Evolutionary conservation across 2,113 vertebrate species (phyloP), one percentile per base, ranked within the genome.

Genomic region (Lepus europaeus): DNA sequence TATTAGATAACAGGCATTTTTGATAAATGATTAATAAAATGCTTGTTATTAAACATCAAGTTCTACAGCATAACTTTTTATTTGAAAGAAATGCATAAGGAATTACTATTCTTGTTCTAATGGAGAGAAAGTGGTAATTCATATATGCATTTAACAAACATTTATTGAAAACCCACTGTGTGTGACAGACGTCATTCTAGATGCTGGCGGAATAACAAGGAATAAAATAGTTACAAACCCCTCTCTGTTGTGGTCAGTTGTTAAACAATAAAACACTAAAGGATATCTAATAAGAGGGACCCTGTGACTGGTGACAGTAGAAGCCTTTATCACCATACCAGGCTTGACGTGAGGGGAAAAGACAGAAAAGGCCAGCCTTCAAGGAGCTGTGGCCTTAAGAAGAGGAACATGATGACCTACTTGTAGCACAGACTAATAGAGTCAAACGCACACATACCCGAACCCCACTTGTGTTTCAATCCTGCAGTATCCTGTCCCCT

Each of bases 241-340:
- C n/a, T 10, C 10, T 56, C 31, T 88, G 33, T 23, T n/a, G 56
- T 73, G 33, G 61, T 85, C 63, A 73, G 3, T 77, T 89, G 68
- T 77, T 81, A 81, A 87, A 85, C 73, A 95, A 49, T 82, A 33
- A 22, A 3, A 86, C 20, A 78, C 53, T 69, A 66, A 79, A 92
- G 53, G 45, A 69, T 25, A 85, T 61, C 20, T 72, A 74, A 90
- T 56, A 53, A 51, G 56, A 70, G 63, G 45, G 27, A 36, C 78
- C 83, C 25, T 36, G 39, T 76, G 69, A 77, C 90, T 53, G 51
- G 33, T 61, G 68, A 20, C 36, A 31, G 10, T 31, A 31, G 69
- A 23, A 86, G 66, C 25, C 68, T 72, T 61, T 87, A 10, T 73
- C 5, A 68, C 61, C 63, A 45, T 59, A 59, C 10, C 27, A 59